Percentiles rank a stretch among this genome's conserved stretches.
Conservation (phyloP, 1,140 invertebrate species). For the Agrilus planipennis region DNA sequence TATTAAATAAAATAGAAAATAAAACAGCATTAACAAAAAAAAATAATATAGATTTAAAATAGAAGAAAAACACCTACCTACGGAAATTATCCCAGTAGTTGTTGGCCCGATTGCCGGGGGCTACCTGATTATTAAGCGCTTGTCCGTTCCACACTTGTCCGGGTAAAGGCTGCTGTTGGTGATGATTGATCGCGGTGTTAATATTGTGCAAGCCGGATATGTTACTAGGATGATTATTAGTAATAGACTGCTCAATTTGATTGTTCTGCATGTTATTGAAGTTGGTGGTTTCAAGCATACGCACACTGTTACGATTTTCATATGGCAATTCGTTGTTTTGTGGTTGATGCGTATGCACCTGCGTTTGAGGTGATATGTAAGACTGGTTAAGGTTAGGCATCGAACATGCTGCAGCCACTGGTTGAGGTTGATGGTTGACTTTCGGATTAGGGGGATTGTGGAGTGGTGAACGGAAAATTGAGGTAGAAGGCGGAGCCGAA, state of each 20-base stretch:
- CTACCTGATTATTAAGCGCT: constrained; percentile 74
- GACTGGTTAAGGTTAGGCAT: constrained; percentile 26
- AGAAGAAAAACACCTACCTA: constrained; percentile 45
- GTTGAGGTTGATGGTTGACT: constrained; percentile 22
- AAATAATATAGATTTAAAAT: constrained; percentile 8
- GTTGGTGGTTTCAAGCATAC: constrained; percentile 23
- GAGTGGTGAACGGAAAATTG: not conserved
- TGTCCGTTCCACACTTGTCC: constrained; percentile 33
- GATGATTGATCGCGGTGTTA: constrained; percentile 18
- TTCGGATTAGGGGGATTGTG: constrained; percentile 12
- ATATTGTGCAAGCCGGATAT: constrained; percentile 17
- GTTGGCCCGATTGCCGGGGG: constrained; percentile 74
- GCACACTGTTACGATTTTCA: no score
- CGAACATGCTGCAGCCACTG: constrained; percentile 23
- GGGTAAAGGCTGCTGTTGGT: constrained; percentile 21
- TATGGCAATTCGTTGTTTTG: no score
- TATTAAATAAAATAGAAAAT: no score
- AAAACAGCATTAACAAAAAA: no score
- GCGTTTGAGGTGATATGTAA: no score
- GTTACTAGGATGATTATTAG: no score
- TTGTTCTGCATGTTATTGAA: no score
- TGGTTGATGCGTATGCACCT: no score
- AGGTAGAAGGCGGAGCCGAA: not conserved
- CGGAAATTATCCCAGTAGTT: constrained; percentile 88
- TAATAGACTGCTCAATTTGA: no score